Base-by-base conservation (phyloP, 2,888 invertebrate genomes). In the Ceraclea dissimilis region DNA sequence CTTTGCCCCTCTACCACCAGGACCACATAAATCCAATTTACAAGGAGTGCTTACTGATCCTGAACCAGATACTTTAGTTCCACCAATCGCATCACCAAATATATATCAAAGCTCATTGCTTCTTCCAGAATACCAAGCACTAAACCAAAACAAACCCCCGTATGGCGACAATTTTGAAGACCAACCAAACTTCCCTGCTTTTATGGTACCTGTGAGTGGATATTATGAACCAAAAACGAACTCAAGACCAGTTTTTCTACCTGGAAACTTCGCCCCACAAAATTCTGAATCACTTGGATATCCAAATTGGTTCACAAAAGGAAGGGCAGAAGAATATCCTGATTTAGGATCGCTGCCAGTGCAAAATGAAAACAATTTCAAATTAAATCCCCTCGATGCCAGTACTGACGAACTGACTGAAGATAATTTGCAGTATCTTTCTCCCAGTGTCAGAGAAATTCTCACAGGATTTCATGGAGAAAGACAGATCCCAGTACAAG, bases 341-440 rank as follows among this genome's bases (percentile, higher is more conserved):
- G 57, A 61, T 33, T 26, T 61, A 20, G 54, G 57, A 10, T 43
- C 55, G 11, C 31, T 61, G n/a, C 61, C 61, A 16, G 52, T 61
- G 10, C 31, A 54, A 20, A 61, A 59, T 31, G 61, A 61, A 19
- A 44, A 61, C n/a, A 61, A 61, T 47, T 61, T 55, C 57, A 61
- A 61, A 26, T 46, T 26, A 2, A 61, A 61, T 20, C 59, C 59
- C n/a, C 48, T 61, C 19, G 61, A 61, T 16, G 21, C 56, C 13
- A 66, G 69, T 2, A 56, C 69, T 0, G 70, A 71, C 5, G 75
- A 71, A 31, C 61, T 74, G 1, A 68, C 66, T 34, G 76, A 76
- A 2, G 75, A 78, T 0, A 73, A 69, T 44, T 66, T 78, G 0
- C 78, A 78, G 61, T 76, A 76, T 50, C 60, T 78, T 1, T 73